phyloP scores from a whole-genome alignment of 2,797 vertebrate species.

The Malacoctenus gilli region DNA sequence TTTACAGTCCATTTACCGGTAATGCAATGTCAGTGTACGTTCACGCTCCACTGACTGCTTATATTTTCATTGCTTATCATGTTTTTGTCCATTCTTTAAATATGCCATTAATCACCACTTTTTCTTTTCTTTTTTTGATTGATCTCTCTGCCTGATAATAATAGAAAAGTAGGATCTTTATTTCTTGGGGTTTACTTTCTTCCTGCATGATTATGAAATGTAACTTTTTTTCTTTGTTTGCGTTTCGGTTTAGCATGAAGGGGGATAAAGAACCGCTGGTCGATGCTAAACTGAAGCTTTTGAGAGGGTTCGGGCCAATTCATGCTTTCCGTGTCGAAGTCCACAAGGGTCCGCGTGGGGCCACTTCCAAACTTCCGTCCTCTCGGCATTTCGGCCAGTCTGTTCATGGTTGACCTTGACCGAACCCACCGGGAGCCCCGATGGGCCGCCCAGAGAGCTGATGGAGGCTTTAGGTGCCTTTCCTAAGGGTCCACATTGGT shows the following conservation, averaged over 20 bases:
- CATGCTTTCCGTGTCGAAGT: no score
- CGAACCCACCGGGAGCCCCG: no score
- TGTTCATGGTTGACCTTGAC: no score
- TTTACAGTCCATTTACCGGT: constrained; percentile 6
- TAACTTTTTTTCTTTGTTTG: constrained; percentile 47
- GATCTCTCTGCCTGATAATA: constrained; percentile 56
- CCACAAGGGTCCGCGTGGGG: no score
- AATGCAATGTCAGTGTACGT: constrained; percentile 11
- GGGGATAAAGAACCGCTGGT: constrained; percentile 1
- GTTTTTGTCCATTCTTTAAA: constrained; percentile 32
- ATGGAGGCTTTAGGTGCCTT: no score
- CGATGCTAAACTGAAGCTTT: constrained; percentile 20
- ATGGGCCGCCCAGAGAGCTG: no score
- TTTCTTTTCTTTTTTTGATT: constrained; percentile 32
- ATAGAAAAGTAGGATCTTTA: constrained; percentile 37
- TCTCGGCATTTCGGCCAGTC: no score
- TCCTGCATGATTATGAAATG: constrained; percentile 66
- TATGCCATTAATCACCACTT: constrained; percentile 23
- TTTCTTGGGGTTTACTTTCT: constrained; percentile 47
- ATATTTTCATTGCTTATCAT: constrained; percentile 31
- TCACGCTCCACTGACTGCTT: constrained; percentile 33
- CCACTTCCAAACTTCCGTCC: no score
- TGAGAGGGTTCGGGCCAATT: neutral
- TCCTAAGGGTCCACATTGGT: no score
- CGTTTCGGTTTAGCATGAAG: constrained; percentile 36